Evolutionary conservation across 92 coral and sea anemone species (phyloP).

Genomic region (Bergia puertoricense): DNA sequence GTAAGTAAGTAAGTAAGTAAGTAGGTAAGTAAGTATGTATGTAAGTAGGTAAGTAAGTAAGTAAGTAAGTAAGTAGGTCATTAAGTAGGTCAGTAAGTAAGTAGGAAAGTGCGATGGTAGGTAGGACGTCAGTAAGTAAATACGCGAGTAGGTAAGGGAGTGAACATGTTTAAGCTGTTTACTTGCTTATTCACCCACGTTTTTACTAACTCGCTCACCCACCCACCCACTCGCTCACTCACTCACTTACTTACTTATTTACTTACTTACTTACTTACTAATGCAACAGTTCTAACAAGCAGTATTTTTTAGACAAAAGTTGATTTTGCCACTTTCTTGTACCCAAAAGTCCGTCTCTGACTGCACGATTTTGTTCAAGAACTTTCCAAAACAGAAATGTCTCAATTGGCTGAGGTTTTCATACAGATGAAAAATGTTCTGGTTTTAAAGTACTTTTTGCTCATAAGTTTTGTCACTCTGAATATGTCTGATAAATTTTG

Average conservation of each 20-base stretch:
- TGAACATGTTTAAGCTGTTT: neutral
- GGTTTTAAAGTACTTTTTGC: neutral
- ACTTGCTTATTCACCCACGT: neutral
- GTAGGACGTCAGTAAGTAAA: neutral
- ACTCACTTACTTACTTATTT: neutral
- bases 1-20: neutral
- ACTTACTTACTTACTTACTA: neutral
- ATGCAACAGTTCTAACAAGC: neutral
- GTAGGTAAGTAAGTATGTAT: neutral
- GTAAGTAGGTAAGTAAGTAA: neutral
- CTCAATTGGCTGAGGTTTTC: too few species aligned
- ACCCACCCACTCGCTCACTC: neutral
- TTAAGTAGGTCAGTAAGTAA: neutral
- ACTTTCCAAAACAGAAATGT: neutral
- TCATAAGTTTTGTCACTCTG: neutral
- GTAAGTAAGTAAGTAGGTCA: neutral
- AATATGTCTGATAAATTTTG: neutral
- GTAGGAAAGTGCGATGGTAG: neutral
- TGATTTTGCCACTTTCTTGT: neutral
- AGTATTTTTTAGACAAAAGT: neutral
- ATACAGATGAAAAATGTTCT: too few species aligned
- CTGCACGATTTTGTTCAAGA: neutral
- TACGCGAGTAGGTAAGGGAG: neutral
- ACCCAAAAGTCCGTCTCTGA: neutral
- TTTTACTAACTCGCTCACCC: neutral